Base-by-base conservation (phyloP, 92 coral and sea anemone genomes). In the Epizoanthus illoricatus region DNA sequence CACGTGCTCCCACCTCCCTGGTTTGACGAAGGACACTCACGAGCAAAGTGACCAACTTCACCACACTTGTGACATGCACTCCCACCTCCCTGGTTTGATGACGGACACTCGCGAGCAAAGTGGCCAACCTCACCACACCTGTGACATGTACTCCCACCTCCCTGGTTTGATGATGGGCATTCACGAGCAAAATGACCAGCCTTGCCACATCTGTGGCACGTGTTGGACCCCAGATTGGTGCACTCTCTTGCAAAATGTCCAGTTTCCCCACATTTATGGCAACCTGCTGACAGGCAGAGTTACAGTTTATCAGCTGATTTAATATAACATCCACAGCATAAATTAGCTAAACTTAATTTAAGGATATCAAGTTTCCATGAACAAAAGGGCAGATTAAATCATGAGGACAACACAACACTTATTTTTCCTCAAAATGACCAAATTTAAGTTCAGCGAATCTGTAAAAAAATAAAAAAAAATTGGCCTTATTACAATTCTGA, bases 101-200 rank as follows among this genome's bases (percentile, higher is more conserved):
- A 52, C 0, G 92, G 87, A 43, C 92, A 89, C 76, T 89, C 92
- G 54, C 92, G 74, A 0, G 92, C 86, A 85, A 89, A 89, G 81
- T 89, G 92, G 0, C 89, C 92, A 19, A 67, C 69, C 65, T 91
- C 91, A 20, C 98, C 98, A 84, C 91, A 91, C 21, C 13, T 79
- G 78, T 81, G 83, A 21, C 88, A 88, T 1, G 65, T 63, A 9
- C 76, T 75, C 8, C 70, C 87, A 49, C 87, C 71, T 7, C 84
- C 52, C 17, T 57, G 57, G 65, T 1, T 45, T 67, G 20, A 18
- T 21, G 84, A 80, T 24, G 87, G 67, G 24, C 80, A 75, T 9
- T 79, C 84, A 45, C 90, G 72, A 5, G 94, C 86, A 81, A 90
- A 88, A 65, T 93, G 94, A 5, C 90, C 90, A 7, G 59, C 72